Evolutionary conservation across 1,140 invertebrate species (phyloP), one percentile per base, ranked within the genome.

Genomic region (Megalopta genalis): DNA sequence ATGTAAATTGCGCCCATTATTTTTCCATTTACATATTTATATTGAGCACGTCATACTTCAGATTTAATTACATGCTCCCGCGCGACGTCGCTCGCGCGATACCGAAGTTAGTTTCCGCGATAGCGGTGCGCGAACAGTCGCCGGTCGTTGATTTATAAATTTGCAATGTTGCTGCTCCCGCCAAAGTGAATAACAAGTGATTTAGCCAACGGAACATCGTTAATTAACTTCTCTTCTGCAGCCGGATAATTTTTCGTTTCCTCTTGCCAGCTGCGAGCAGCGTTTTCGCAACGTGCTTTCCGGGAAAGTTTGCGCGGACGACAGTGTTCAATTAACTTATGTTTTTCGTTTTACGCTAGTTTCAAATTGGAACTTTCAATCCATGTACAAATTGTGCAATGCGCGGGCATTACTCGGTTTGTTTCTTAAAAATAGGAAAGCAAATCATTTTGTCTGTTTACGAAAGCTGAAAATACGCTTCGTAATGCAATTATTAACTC

Each of bases 1-100:
- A 27, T 42, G 67, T n/a, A 83, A 82, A 81, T 81, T 81, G 54
- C n/a, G 14, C 64, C 25, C 62, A 32, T 83, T 73, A 83, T 46
- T 68, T 82, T 62, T 60, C 65, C 52, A 37, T 65, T 66, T 25
- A 39, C 32, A 39, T 54, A 25, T 21, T 21, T 42, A n/a, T 42
- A 14, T 32, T n/a, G n/a, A 12, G 2, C 16, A 18, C 16, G 14
- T 39, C 18, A 25, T 25, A 4, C 10, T 32, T n/a, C 9, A 63
- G 16, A 37, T 65, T 37, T 52, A 12, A 52, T 52, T 37, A 37
- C 21, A 21, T 18, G 9, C 4, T 42, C n/a, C 25, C 25, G 32
- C 16, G 25, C 32, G 23, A 39, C 21, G 9, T 6, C 49, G 42
- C 42, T 32, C 39, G 2, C 32, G n/a, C 18, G 32, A 16, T 37